Evolutionary conservation across 1,140 invertebrate genomes (phyloP).

Genomic region (Cydia amplana): DNA sequence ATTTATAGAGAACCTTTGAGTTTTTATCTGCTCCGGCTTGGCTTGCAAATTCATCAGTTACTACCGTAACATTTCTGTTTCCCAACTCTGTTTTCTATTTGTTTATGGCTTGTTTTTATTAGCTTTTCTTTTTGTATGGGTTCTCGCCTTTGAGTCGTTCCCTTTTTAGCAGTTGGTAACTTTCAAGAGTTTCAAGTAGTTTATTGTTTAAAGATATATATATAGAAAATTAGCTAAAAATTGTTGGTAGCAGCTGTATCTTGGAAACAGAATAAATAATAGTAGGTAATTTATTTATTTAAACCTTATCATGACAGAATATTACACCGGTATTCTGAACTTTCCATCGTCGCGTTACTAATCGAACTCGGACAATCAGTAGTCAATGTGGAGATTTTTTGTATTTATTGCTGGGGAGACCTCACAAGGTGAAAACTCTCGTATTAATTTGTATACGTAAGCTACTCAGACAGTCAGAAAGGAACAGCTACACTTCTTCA

Average conservation of each 20-base stretch:
- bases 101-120: background rate
- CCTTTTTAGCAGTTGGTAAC: background rate
- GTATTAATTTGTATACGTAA: too few relatives aligned
- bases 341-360: too few relatives aligned
- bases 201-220: background rate
- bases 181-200: background rate
- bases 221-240: background rate
- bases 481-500: too few relatives aligned
- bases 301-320: too few relatives aligned
- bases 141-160: background rate
- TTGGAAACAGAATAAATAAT: background rate
- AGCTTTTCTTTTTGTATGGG: background rate
- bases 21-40: conserved; percentile 6
- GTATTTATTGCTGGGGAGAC: too few relatives aligned
- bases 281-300: background rate
- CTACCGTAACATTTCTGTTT: background rate
- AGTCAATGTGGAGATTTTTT: too few relatives aligned
- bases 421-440: too few relatives aligned
- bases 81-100: background rate
- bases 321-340: too few relatives aligned
- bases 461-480: too few relatives aligned
- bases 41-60: conserved; percentile 4
- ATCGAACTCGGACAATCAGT: too few relatives aligned
- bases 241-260: background rate
- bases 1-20: conserved; percentile 10